Base-by-base conservation (phyloP, 2,113 vertebrate genomes). In the Colossoma macropomum region DNA sequence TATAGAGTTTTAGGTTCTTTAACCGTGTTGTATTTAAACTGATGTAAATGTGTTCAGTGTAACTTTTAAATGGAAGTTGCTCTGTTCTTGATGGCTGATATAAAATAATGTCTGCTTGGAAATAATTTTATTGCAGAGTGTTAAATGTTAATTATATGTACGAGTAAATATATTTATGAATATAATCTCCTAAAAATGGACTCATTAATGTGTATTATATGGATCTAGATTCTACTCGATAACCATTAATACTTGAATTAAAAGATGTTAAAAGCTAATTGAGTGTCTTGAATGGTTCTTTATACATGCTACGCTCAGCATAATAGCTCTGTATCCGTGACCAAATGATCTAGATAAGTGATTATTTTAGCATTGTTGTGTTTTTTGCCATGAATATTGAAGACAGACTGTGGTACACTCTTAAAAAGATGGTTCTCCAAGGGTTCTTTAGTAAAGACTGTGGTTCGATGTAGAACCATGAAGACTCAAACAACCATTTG, bases 21-120 rank as follows among this genome's bases (percentile, higher is more conserved):
- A 48, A 52, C 27, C 21, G 50, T 17, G 38, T 66, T 60, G 62
- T 79, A 41, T 75, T 60, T 30, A 79, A 70, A 75, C 68, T 54
- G 23, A 30, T 69, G 50, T 59, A 82, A 74, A 68, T 74, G 45
- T 72, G n/a, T 73, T 56, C 34, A 28, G 62, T 85, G 65, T 80
- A 27, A 52, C 48, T 76, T 45, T 19, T 73, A 56, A 56, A 23
- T 21, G 54, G 54, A 56, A 15, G 54, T 34, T 65, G 30, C 28
- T 7, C 2, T 56, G 0, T 23, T 0, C 54, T 38, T 3, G 0
- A 48, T 74, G 62, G 12, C 72, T 70, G 4, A n/a, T 23, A 11
- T 68, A 52, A n/a, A 8, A 9, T 79, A 45, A 45, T 63, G 50
- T 74, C 52, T 75, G 83, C 52, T 38, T 70, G 28, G 77, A 79